Base-by-base conservation (phyloP, 2,888 invertebrate genomes). In the Gasteruption jaculator region DNA sequence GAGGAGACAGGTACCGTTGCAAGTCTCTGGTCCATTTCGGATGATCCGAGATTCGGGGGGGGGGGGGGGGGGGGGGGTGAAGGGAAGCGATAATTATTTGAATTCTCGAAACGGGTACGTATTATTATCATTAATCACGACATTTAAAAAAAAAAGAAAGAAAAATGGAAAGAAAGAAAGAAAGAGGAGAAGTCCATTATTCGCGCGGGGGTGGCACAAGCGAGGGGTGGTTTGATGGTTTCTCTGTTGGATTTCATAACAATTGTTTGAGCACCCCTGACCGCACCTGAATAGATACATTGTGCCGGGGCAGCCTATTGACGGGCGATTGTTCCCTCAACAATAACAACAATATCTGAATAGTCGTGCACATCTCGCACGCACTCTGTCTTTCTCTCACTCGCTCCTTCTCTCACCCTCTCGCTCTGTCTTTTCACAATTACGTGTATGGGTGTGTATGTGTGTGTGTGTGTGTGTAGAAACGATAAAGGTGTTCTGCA, bases 321-420 rank as follows among this genome's bases (percentile, higher is more conserved):
- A 69, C 63, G 68, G 65, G 56, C 67, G 65, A 69, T 69, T 69
- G 68, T 69, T 69, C 68, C 58, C 61, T 61, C 57, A 68, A 69
- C 68, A 68, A 69, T 69, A 69, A 69, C 68, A 68, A 68, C 68
- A 69, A 68, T 68, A 69, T 69, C 65, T 66, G 65, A 68, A 69
- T 68, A 63, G 67, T 66, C 58, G 58, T 56, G 63, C 61, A 61
- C 64, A 65, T 65, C 66, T 65, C 65, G 60, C 61, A 53, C 60
- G 49, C 49, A 52, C 51, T 53, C 46, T 53, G 38, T n/a, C 56
- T 55, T 60, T 56, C 57, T 54, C 53, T 46, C 48, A 54, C 52
- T 43, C 54, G 53, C 39, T 38, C 37, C 43, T 45, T 32, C 41
- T 26, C 50, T 41, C 47, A 46, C 51, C 34, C 32, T 37, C 36